These are phyloP conservation scores for Ormyrus labotus DNA, from an alignment of 2,888 invertebrate genomes.

Conservation along the genomic window DNA sequence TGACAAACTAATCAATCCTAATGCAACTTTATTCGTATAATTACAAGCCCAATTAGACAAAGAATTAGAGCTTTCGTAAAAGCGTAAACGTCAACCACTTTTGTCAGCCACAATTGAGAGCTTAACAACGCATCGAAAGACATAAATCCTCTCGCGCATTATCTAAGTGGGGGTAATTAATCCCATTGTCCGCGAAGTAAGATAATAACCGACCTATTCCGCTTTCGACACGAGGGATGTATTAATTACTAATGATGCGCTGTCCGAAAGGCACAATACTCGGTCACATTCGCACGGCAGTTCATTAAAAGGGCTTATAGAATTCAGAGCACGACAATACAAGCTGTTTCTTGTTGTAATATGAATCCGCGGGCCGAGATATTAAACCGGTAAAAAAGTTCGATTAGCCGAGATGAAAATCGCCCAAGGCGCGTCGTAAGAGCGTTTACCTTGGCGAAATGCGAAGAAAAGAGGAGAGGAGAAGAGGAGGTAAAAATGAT, in stretches of 20 bases:
- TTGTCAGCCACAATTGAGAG: background rate
- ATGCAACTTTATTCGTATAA: background rate
- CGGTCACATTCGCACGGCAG: constrained; percentile 3
- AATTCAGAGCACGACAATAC: no score
- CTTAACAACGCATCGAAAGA: constrained; percentile 1
- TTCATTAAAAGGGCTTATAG: background rate
- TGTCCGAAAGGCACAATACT: constrained; percentile 19
- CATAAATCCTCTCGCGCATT: background rate
- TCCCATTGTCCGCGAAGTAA: constrained; percentile 9
- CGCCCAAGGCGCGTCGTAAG: constrained; percentile 7
- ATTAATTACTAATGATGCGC: constrained; percentile 8
- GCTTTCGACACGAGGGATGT: background rate
- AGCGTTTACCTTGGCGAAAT: background rate
- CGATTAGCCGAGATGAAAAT: background rate
- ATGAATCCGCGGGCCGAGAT: no score
- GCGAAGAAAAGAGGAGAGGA: background rate
- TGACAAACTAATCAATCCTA: no score
- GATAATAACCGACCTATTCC: constrained; percentile 32
- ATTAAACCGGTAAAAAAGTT: no score
- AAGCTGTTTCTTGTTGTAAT: no score
- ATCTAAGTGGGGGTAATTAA: constrained; percentile 4
- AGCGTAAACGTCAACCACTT: background rate
- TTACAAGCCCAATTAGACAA: no score
- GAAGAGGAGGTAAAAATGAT: constrained; percentile 4
- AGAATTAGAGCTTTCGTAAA: no score